Evolutionary conservation across 2,888 invertebrate genomes (phyloP).

Genomic region (Philonicus albiceps): DNA sequence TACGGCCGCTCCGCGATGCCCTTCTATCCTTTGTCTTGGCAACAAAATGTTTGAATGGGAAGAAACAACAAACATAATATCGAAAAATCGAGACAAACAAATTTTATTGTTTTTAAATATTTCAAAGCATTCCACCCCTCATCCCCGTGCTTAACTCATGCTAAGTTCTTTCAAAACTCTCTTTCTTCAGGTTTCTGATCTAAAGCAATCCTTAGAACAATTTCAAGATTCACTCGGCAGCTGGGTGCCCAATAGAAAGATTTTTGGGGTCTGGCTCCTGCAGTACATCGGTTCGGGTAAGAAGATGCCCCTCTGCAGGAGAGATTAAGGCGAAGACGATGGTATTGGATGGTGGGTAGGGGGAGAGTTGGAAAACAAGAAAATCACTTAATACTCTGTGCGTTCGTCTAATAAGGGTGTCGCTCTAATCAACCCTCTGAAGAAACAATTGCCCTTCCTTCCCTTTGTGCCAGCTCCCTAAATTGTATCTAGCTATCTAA

Average conservation of each 20-base stretch:
- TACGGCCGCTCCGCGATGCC: not conserved
- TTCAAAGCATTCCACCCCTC: not conserved
- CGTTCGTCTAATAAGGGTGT: constrained; percentile 40
- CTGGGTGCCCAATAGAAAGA: not conserved
- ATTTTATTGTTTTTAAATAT: constrained; percentile 45
- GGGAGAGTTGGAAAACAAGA: constrained; percentile 33
- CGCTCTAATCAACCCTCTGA: constrained; percentile 43
- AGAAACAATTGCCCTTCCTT: constrained; percentile 36
- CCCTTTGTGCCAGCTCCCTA: not conserved
- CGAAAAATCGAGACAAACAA: constrained; percentile 38
- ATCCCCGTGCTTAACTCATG: not conserved
- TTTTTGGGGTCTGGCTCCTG: not conserved
- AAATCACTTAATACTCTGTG: constrained; percentile 44
- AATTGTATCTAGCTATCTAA: not conserved
- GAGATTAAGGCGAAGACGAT: not conserved
- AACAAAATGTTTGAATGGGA: not conserved
- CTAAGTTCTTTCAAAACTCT: not conserved
- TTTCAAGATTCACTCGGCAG: not conserved
- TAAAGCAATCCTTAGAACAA: not conserved
- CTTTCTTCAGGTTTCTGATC: not conserved
- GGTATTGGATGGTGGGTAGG: not conserved
- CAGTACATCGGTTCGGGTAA: not conserved
- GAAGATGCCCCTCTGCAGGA: not conserved
- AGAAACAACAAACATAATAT: constrained; percentile 37
- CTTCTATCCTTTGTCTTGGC: not conserved